Evolutionary conservation across 1,140 invertebrate species (phyloP).

Genomic region (Neuroterus valhalla): DNA sequence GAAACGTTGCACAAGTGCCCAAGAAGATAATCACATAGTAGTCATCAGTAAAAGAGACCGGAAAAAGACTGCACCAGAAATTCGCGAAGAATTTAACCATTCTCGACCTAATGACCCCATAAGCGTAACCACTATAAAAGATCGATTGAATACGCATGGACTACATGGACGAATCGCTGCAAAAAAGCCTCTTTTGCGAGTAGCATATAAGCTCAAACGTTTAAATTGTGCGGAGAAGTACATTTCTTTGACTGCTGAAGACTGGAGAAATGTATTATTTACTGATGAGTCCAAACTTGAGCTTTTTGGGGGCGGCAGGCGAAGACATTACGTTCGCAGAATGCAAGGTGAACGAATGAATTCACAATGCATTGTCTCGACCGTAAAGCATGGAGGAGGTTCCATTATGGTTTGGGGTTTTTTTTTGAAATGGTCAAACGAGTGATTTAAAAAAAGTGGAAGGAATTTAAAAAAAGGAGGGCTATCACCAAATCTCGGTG

Average conservation of each 20-base stretch:
- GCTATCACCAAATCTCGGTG: no score
- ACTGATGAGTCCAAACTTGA: background rate
- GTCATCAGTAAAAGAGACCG: background rate
- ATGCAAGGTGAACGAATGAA: background rate
- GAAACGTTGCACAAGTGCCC: no score
- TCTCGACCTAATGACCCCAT: background rate
- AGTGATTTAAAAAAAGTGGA: no score
- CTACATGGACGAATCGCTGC: conserved; percentile 6
- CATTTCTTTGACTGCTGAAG: background rate
- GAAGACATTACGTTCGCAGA: background rate
- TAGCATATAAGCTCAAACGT: conserved; percentile 6
- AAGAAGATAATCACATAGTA: background rate
- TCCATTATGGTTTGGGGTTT: background rate
- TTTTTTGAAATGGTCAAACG: no score
- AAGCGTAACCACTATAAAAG: conserved; percentile 6
- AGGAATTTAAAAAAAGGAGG: no score
- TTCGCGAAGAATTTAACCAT: background rate
- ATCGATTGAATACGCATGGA: background rate
- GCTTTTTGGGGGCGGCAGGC: background rate
- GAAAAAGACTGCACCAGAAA: background rate
- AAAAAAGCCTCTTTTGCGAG: conserved; percentile 20
- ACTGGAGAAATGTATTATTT: background rate
- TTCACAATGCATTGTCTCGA: background rate
- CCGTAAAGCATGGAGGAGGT: no score
- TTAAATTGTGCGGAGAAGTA: background rate